A percentile compares a stretch with the other conserved stretches of the same genome.
Evolutionary conservation across 2,113 vertebrate genomes (phyloP).

Genomic region (Machaerirhynchus nigripectus): DNA sequence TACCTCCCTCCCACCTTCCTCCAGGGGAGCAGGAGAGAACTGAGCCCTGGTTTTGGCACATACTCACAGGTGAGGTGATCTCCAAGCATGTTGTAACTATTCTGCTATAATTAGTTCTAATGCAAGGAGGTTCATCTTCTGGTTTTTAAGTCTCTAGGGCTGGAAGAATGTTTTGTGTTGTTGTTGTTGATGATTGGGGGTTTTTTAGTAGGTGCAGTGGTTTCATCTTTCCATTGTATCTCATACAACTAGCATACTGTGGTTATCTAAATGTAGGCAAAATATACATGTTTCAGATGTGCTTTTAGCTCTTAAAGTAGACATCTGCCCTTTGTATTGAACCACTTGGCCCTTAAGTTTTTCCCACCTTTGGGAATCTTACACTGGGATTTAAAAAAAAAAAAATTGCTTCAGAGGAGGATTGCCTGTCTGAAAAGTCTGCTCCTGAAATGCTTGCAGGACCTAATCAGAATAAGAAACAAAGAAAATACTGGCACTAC

Average conservation of each 20-base stretch:
- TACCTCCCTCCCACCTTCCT: background rate
- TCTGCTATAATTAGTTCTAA: slow-evolving; percentile 27
- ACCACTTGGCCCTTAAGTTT: background rate
- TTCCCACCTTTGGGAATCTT: background rate
- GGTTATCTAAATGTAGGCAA: background rate
- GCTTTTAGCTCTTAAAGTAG: background rate
- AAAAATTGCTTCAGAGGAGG: background rate
- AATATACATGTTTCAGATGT: background rate
- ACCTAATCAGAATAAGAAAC: background rate
- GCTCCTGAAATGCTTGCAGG: background rate
- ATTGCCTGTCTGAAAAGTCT: background rate
- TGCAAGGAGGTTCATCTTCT: background rate
- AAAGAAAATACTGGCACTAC: background rate
- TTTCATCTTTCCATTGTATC: background rate
- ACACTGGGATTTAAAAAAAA: background rate
- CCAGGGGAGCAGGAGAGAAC: background rate
- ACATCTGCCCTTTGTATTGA: background rate
- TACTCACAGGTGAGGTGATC: background rate
- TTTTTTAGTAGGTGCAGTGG: background rate
- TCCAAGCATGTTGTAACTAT: slow-evolving; percentile 15
- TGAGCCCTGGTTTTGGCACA: background rate
- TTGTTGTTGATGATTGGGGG: background rate
- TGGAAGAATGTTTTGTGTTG: background rate
- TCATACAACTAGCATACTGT: background rate
- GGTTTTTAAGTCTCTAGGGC: background rate